Conservation (phyloP, 2,113 vertebrate species). For the Lipophrys pholis region DNA sequence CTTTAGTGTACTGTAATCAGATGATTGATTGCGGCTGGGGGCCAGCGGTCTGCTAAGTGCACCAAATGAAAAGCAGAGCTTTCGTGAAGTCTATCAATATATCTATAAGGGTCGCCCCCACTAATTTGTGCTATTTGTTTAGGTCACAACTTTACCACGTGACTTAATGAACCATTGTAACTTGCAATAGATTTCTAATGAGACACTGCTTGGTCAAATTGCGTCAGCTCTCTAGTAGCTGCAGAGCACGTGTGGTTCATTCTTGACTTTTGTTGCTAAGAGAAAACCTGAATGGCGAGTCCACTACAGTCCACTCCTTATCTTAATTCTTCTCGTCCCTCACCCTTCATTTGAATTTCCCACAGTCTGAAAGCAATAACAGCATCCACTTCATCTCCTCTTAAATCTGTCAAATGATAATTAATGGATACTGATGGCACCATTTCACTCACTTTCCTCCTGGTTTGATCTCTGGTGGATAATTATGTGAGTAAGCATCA, state of each 20-base stretch:
- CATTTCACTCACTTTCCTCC: slow-evolving; percentile 49
- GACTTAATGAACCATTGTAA: slow-evolving; percentile 39
- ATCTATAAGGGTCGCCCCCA: slow-evolving; percentile 14
- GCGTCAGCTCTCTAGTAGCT: slow-evolving; percentile 25
- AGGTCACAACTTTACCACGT: slow-evolving; percentile 4
- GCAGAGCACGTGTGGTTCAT: slow-evolving; percentile 29
- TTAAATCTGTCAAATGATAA: slow-evolving; percentile 58
- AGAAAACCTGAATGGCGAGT: slow-evolving; percentile 19
- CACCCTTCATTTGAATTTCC: slow-evolving; percentile 2
- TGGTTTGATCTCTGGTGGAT: slow-evolving; percentile 52
- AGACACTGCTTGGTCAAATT: slow-evolving; percentile 34
- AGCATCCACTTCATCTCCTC: slow-evolving; percentile 30
- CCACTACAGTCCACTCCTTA: neutral
- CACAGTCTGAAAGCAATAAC: slow-evolving; percentile 36
- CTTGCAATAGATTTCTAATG: slow-evolving; percentile 28
- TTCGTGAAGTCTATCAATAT: slow-evolving; percentile 33
- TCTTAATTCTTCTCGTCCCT: slow-evolving; percentile 4
- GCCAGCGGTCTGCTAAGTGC: slow-evolving; percentile 11
- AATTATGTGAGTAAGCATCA: slow-evolving; percentile 53
- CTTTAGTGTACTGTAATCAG: neutral
- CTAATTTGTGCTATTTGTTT: slow-evolving; percentile 46
- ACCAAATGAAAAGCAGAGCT: slow-evolving; percentile 37
- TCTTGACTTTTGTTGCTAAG: neutral
- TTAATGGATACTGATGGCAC: slow-evolving; percentile 64
- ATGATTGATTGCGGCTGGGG: slow-evolving; percentile 48